Conservation (phyloP, 2,113 vertebrate genomes). For the Eolophus roseicapilla region DNA sequence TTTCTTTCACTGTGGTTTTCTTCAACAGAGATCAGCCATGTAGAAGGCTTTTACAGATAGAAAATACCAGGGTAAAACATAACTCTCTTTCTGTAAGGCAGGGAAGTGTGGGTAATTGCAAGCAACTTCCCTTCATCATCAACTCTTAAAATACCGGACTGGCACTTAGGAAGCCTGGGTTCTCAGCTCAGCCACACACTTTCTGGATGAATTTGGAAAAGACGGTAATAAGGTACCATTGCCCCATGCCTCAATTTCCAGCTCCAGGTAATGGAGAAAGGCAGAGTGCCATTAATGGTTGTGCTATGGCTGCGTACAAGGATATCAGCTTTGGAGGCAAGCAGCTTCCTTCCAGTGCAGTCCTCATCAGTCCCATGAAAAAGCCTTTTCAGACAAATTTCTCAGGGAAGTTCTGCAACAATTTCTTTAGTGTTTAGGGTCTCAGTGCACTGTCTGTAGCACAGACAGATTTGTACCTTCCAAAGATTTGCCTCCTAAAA, state of each 20-base stretch:
- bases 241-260: neutral
- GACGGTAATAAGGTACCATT: neutral
- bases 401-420: neutral
- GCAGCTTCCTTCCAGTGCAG: neutral
- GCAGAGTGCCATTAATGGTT: neutral
- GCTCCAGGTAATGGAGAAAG: neutral
- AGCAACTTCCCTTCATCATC: neutral
- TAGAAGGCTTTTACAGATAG: neutral
- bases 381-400: neutral
- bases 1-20: neutral
- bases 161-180: neutral
- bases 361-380: neutral
- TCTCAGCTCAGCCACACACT: neutral
- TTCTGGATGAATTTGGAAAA: neutral
- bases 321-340: neutral
- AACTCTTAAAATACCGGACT: neutral
- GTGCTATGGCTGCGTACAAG: accelerated
- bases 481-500: neutral
- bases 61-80: neutral
- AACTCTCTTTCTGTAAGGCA: neutral
- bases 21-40: neutral
- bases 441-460: neutral
- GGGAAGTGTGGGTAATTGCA: neutral
- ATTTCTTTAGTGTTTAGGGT: neutral
- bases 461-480: neutral